These are phyloP conservation scores for Azemiops feae DNA, from an alignment of 2,113 vertebrate species.

Conservation along the genomic window DNA sequence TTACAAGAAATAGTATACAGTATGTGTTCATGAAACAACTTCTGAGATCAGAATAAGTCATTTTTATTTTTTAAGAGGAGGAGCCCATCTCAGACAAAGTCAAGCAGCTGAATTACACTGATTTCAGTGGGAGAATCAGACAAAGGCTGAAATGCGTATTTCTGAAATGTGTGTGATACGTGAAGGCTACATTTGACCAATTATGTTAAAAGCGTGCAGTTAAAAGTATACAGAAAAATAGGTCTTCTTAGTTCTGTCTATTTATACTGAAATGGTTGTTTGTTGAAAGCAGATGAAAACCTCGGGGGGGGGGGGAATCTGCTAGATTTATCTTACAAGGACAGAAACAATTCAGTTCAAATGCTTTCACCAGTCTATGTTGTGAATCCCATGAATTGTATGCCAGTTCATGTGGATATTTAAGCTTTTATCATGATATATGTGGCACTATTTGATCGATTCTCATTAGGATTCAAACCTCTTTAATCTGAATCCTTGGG, in stretches of 20 bases:
- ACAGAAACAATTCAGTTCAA: background rate
- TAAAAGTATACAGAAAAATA: background rate
- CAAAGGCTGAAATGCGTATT: background rate
- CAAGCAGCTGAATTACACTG: background rate
- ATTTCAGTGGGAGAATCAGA: background rate
- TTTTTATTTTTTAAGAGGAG: background rate
- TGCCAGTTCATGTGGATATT: background rate
- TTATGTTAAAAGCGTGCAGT: background rate
- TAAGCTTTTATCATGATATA: background rate
- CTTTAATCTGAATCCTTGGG: background rate
- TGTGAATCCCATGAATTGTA: background rate
- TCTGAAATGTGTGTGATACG: background rate
- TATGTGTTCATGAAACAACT: background rate
- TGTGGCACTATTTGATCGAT: background rate
- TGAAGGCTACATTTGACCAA: background rate
- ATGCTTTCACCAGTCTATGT: background rate
- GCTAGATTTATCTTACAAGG: background rate
- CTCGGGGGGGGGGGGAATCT: too few relatives aligned
- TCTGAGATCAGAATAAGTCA: background rate
- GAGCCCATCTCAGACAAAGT: background rate
- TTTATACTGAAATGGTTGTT: background rate
- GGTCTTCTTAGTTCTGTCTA: background rate
- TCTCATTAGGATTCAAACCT: background rate
- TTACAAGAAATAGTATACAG: background rate
- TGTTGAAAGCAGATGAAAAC: background rate